A percentile compares a stretch with the other conserved stretches of the same genome.
Conservation (phyloP, 53 echinoderm and acorn worm genomes). For the Arbacia lixula region DNA sequence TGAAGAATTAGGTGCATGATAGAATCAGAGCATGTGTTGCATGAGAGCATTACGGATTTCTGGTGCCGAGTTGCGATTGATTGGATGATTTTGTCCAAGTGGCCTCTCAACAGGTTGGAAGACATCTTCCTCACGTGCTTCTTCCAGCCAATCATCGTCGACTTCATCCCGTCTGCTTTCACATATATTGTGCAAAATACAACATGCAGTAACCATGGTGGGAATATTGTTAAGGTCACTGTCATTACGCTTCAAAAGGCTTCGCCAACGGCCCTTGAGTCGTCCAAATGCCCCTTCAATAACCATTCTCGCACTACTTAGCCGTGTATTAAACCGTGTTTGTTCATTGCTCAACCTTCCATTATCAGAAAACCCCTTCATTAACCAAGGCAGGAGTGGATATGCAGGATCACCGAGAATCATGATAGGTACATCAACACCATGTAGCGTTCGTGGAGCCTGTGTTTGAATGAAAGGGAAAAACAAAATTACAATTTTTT, state of each 20-base stretch:
- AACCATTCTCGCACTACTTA: constrained; percentile 35
- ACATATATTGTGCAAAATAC: constrained; percentile 67
- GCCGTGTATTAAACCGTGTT: neutral
- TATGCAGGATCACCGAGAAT: constrained; percentile 55
- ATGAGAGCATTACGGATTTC: too few relatives aligned
- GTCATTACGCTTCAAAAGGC: constrained; percentile 58
- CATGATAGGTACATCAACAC: constrained; percentile 27
- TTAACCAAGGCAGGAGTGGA: constrained; percentile 33
- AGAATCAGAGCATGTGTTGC: too few relatives aligned
- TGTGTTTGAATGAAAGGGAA: too few relatives aligned
- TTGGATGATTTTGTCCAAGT: too few relatives aligned
- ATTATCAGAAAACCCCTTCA: constrained; percentile 36
- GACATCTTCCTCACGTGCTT: too few relatives aligned
- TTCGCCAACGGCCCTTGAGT: constrained; percentile 65
- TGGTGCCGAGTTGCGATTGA: too few relatives aligned
- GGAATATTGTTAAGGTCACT: constrained; percentile 7
- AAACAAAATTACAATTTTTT: too few relatives aligned
- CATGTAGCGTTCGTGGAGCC: too few relatives aligned
- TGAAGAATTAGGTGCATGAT: too few relatives aligned
- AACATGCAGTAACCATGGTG: constrained; percentile 38
- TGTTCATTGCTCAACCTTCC: constrained; percentile 3
- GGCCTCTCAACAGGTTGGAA: too few relatives aligned
- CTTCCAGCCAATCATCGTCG: too few relatives aligned
- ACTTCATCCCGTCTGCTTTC: constrained; percentile 27
- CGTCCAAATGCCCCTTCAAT: constrained; percentile 59